Conservation (phyloP, 2,113 vertebrate species). For the Rhegmatorhina hoffmannsi region DNA sequence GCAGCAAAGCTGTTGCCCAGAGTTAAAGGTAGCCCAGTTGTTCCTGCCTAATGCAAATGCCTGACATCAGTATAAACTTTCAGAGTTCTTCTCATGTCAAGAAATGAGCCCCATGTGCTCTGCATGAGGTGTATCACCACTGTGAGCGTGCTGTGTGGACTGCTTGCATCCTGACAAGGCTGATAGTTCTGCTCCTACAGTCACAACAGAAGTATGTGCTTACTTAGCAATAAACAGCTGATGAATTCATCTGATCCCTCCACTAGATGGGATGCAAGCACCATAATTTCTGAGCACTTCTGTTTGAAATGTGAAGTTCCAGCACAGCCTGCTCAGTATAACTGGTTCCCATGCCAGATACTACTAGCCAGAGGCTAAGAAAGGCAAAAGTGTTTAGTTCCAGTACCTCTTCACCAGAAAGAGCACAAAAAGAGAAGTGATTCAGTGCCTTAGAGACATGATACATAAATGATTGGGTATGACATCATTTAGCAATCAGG, state of each 20-base stretch:
- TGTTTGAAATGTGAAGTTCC: background rate
- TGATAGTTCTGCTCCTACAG: background rate
- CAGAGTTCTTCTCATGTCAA: background rate
- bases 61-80: background rate
- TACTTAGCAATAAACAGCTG: constrained; percentile 28
- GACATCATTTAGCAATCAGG: background rate
- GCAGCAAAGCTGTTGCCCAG: constrained; percentile 6
- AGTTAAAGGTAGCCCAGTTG: background rate
- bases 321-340: background rate
- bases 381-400: constrained; percentile 14
- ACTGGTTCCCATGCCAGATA: background rate
- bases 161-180: background rate
- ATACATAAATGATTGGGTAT: background rate
- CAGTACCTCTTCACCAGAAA: background rate
- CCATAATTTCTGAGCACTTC: constrained; percentile 2
- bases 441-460: background rate
- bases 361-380: background rate
- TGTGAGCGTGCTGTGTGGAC: background rate
- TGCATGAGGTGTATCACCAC: background rate
- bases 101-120: background rate
- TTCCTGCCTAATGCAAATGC: background rate
- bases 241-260: constrained; percentile 59
- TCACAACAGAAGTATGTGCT: background rate
- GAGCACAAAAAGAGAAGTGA: constrained; percentile 18
- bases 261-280: constrained; percentile 67